Evolutionary conservation across 35 echinoderm and acorn worm genomes (phyloP).

Genomic region (Eucidaris tribuloides): DNA sequence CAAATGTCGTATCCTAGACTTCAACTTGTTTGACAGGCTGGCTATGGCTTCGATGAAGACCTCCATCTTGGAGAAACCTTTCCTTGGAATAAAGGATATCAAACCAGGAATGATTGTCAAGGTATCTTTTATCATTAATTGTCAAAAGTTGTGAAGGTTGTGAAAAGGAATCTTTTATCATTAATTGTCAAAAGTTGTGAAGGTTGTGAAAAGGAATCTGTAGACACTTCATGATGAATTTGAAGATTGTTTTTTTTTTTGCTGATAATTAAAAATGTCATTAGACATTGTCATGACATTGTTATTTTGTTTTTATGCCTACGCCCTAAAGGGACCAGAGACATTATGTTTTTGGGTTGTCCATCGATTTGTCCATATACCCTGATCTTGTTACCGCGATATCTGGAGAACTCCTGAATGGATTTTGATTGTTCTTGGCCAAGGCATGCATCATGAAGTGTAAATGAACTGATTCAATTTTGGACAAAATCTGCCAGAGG

Average conservation of each 20-base stretch:
- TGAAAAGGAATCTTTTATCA: constrained; percentile 37
- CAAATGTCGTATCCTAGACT: constrained; percentile 60
- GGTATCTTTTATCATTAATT: constrained; percentile 33
- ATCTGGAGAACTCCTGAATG: no score
- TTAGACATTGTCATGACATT: not conserved
- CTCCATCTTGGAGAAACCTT: constrained; percentile 51
- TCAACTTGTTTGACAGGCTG: constrained; percentile 71
- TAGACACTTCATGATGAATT: not conserved
- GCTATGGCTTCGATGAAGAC: constrained; percentile 72
- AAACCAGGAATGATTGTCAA: constrained; percentile 54
- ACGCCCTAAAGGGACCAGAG: no score
- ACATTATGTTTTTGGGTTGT: no score
- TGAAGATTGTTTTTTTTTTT: no score
- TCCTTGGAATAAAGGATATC: constrained; percentile 66
- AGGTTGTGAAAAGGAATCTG: not conserved
- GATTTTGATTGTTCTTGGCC: no score
- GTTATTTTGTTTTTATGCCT: not conserved
- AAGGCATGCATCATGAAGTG: no score
- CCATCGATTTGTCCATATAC: no score
- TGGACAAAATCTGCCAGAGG: no score
- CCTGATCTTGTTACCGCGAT: no score
- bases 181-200: not conserved
- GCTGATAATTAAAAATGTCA: not conserved
- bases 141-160: not conserved
- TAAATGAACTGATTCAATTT: no score